These are phyloP conservation scores for Henicopernis longicauda DNA, from an alignment of 2,113 vertebrate species.

Conservation along the genomic window DNA sequence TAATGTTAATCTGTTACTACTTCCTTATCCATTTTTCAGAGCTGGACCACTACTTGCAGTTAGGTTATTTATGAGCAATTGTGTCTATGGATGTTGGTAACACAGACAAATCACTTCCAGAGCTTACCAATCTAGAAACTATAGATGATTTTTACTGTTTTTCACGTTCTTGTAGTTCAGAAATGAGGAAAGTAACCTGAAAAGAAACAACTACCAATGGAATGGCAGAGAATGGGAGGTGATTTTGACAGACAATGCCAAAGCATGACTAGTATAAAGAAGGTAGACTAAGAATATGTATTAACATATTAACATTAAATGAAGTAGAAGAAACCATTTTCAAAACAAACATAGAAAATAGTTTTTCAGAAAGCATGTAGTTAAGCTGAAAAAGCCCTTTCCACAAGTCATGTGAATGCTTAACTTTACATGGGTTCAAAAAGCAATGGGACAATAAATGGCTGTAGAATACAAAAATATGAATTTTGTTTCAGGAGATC, in stretches of 20 bases:
- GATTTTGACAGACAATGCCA: neutral
- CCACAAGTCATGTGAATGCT: neutral
- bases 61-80: neutral
- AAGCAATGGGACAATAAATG: neutral
- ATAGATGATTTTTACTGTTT: neutral
- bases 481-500: neutral
- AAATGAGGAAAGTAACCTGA: neutral
- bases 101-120: neutral
- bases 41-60: neutral
- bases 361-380: neutral
- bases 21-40: neutral
- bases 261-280: neutral
- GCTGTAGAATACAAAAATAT: neutral
- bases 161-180: neutral
- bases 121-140: neutral
- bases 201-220: neutral
- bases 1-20: neutral
- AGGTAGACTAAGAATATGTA: neutral
- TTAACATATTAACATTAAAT: neutral
- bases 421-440: neutral
- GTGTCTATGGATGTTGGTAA: neutral
- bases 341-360: neutral
- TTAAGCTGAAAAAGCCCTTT: neutral
- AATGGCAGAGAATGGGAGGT: neutral
- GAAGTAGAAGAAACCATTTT: neutral